phyloP scores from a whole-genome alignment of 2,113 vertebrate species.

The Elaphurus davidianus region DNA sequence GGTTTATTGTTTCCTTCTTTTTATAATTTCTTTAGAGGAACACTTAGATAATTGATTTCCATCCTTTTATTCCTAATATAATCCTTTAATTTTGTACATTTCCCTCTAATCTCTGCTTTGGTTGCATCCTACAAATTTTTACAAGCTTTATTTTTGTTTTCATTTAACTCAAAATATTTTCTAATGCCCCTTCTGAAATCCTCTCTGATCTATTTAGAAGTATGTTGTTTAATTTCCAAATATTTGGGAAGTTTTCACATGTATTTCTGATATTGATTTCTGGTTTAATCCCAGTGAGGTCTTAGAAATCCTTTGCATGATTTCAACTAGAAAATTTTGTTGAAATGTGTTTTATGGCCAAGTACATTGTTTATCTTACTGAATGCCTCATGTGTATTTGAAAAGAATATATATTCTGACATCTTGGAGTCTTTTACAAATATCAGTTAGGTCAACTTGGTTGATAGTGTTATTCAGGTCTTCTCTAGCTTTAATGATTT shows the following conservation, averaged over 20 bases:
- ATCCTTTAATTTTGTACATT: not conserved
- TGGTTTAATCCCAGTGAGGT: not conserved
- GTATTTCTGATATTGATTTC: not conserved
- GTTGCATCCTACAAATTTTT: not conserved
- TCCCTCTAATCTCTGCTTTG: not conserved
- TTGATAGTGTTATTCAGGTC: not conserved
- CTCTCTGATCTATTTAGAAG: not conserved
- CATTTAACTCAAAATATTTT: not conserved
- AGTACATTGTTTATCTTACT: not conserved
- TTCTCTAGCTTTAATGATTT: not conserved
- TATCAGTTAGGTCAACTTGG: not conserved
- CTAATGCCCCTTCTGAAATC: not conserved
- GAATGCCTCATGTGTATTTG: not conserved
- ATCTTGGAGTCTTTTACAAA: not conserved
- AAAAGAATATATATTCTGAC: not conserved
- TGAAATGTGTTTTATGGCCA: not conserved
- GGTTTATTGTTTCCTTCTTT: not conserved
- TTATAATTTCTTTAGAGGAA: not conserved
- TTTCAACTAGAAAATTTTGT: not conserved
- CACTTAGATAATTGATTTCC: not conserved
- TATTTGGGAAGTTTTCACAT: not conserved
- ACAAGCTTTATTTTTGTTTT: constrained; percentile 5
- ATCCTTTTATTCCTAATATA: not conserved
- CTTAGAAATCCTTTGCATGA: not conserved
- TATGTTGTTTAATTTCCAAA: not conserved